Evolutionary conservation across 2,797 vertebrate species (phyloP).

Genomic region (Dallia pectoralis): DNA sequence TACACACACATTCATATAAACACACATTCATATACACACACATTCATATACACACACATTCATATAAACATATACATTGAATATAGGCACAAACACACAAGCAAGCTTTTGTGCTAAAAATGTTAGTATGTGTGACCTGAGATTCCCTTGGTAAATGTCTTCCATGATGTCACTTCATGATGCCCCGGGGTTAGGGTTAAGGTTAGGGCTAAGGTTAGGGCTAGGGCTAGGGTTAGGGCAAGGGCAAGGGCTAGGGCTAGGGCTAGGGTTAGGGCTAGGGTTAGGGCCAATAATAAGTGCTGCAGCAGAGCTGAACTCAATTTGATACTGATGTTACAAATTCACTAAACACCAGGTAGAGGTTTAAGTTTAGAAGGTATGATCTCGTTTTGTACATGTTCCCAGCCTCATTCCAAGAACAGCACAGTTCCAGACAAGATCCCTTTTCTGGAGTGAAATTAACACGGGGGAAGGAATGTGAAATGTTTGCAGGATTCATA

Average conservation of each 20-base stretch:
- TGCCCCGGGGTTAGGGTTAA: too few species aligned
- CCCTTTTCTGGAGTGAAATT: slow-evolving; percentile 49
- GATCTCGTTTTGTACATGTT: slow-evolving; percentile 27
- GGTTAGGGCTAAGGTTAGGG: too few species aligned
- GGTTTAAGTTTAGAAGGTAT: too few species aligned
- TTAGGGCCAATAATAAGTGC: too few species aligned
- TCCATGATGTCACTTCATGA: slow-evolving; percentile 3
- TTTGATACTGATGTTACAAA: too few species aligned
- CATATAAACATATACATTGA: neutral
- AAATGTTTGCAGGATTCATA: neutral
- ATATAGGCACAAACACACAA: neutral
- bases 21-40: neutral
- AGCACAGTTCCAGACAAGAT: slow-evolving; percentile 33
- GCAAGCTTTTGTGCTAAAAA: neutral
- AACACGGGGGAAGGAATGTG: slow-evolving; percentile 51
- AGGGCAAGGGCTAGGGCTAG: too few species aligned
- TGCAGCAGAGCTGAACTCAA: too few species aligned
- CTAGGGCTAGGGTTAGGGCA: too few species aligned
- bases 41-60: neutral
- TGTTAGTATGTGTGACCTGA: slow-evolving; percentile 26
- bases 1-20: too few species aligned
- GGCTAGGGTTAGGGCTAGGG: too few species aligned
- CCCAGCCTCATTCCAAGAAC: slow-evolving; percentile 26
- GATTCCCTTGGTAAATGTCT: slow-evolving; percentile 19
- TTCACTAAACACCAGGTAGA: slow-evolving; percentile 13